Percentiles rank a stretch among this genome's conserved stretches.
Evolutionary conservation across 1,140 invertebrate species (phyloP).

Genomic region (Phthorimaea operculella): DNA sequence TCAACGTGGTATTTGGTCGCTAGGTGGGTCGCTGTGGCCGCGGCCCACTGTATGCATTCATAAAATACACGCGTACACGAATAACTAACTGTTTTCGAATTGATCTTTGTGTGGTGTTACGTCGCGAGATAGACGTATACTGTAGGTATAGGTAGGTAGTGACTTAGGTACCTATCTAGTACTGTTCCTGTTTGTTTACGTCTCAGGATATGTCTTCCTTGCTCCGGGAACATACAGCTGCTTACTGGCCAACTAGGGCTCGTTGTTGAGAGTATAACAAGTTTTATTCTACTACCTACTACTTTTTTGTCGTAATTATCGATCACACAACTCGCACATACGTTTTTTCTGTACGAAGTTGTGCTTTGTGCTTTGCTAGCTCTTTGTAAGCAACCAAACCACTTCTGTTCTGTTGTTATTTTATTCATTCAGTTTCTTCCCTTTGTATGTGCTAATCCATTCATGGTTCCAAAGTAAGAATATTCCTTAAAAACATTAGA

Average conservation of each 20-base stretch:
- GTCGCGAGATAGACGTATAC: not conserved
- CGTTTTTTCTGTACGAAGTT: not conserved
- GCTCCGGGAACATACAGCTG: constrained; percentile 8
- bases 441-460: no score
- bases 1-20: constrained; percentile 9
- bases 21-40: not conserved
- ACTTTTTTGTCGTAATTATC: constrained; percentile 13
- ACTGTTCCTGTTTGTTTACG: constrained; percentile 3
- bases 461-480: no score
- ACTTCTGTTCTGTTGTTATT: no score
- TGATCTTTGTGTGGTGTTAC: not conserved
- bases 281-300: not conserved
- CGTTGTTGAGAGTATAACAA: no score
- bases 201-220: constrained; percentile 8
- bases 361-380: not conserved
- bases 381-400: no score
- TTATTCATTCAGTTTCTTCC: no score
- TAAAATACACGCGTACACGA: not conserved
- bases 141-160: not conserved
- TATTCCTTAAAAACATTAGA: no score
- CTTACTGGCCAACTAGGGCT: no score
- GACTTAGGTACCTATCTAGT: not conserved
- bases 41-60: not conserved
- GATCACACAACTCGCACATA: constrained; percentile 3
- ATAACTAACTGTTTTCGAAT: not conserved